Percentiles rank a stretch among this genome's conserved stretches.
phyloP scores from a whole-genome alignment of 2,113 vertebrate genomes.

The Melierax canorus region DNA sequence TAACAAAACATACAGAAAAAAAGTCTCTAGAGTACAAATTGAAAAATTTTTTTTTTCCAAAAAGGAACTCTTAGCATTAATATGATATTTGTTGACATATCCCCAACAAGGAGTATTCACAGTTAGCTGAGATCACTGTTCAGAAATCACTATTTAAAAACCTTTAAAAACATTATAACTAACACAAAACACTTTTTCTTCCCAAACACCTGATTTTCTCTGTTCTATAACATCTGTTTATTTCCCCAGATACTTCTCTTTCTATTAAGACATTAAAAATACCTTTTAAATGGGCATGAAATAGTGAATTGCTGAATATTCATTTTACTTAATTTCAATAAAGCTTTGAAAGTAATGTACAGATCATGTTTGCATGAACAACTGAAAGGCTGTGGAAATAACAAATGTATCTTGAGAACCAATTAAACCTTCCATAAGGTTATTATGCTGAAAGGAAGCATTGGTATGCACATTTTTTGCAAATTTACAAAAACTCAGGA shows the following conservation, averaged over 20 bases:
- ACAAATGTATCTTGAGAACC: constrained; percentile 23
- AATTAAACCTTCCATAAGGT: constrained; percentile 45
- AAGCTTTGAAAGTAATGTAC: neutral
- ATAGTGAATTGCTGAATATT: constrained; percentile 5
- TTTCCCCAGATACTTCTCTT: neutral
- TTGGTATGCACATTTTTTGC: neutral
- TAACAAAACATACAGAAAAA: neutral
- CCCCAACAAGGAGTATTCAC: neutral
- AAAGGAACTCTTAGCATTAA: neutral
- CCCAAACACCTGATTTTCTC: neutral
- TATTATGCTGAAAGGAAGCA: constrained; percentile 14
- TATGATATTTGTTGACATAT: neutral
- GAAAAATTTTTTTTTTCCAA: neutral
- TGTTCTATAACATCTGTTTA: neutral
- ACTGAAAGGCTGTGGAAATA: constrained; percentile 5
- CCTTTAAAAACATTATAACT: neutral
- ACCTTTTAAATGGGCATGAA: neutral
- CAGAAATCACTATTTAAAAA: neutral
- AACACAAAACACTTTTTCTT: neutral
- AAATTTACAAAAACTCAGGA: neutral
- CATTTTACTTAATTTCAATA: neutral
- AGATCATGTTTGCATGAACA: neutral
- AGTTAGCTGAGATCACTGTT: neutral
- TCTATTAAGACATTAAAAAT: neutral
- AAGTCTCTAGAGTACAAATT: neutral